These are phyloP conservation scores for Micropoecilia bifurca DNA, from an alignment of 2,797 vertebrate species.

Conservation along the genomic window DNA sequence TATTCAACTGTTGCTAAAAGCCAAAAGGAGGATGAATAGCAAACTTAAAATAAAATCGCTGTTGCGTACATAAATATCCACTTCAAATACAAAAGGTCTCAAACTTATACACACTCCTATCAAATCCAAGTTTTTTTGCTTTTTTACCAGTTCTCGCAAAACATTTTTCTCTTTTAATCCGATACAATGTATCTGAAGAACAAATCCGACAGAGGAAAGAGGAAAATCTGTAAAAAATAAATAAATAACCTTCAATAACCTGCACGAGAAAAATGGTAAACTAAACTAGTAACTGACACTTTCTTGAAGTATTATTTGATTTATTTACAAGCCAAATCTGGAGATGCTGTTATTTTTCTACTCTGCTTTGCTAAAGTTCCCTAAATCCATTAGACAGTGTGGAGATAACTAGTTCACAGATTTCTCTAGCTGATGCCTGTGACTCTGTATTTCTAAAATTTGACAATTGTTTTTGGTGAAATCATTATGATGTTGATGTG, in stretches of 20 bases:
- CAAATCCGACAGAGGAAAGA: not conserved
- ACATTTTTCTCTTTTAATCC: not conserved
- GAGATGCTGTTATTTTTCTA: not conserved
- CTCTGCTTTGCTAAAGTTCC: not conserved
- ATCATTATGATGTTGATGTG: not conserved
- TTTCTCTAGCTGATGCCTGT: not conserved
- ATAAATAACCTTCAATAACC: not conserved
- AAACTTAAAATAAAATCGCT: not conserved
- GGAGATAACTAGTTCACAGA: not conserved
- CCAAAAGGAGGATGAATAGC: not conserved
- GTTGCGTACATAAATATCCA: not conserved
- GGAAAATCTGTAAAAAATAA: not conserved
- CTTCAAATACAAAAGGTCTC: not conserved
- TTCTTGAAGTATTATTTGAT: not conserved
- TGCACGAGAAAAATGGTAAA: too few species aligned
- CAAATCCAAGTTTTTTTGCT: not conserved
- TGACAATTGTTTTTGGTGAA: not conserved
- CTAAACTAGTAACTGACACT: not conserved
- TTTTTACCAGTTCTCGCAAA: not conserved
- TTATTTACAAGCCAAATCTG: not conserved
- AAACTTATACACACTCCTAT: not conserved
- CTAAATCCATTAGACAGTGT: not conserved
- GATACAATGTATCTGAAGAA: not conserved
- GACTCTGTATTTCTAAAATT: not conserved
- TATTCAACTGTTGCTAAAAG: not conserved